Evolutionary conservation across 2,888 invertebrate genomes (phyloP), one percentile per base, ranked within the genome.

Genomic region (Eristalis tenax): DNA sequence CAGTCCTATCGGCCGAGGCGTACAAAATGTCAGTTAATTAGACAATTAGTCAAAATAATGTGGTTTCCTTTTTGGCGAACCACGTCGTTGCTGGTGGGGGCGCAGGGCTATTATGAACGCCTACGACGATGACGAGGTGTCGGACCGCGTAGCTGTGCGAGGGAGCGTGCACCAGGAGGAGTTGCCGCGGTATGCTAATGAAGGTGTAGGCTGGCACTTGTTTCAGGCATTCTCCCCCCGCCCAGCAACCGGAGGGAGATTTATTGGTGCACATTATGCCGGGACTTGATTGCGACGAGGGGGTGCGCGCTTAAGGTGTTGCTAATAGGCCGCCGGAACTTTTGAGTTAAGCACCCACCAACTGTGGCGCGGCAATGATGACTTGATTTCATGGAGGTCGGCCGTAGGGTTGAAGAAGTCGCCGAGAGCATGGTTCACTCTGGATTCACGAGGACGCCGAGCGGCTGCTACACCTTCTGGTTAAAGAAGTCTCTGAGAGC

Each of bases 21-120:
- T 79, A 83, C 87, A 83, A 83, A 83, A 79, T 87, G 87, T 87
- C 79, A 83, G 83, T 87, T 87, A 87, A 87, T 87, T 87, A 87
- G 87, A 83, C 87, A 87, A 87, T 87, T 87, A 87, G 87, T 87
- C 87, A 87, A 87, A 87, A 83, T 87, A 87, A 76, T 79, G 86
- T 78, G 68, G 65, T 79, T 75, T 71, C 28, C 26, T 26, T 57
- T 18, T 78, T 70, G 40, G 74, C 32, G 73, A 64, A 56, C 77
- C 73, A 77, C 23, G 28, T 18, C 26, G 18, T 26, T 2, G 70
- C 32, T 32, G 6, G 18, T 26, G 38, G 22, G 50, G 32, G 32
- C 1, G 10, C 1, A 32, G 32, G 32, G 32, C 32, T 32, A 32
- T 8, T 32, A 18, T 8, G 38, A 13, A 59, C 13, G 35, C 15